Conservation (phyloP, 2,113 vertebrate species). For the Phalacrocorax brasilianus region DNA sequence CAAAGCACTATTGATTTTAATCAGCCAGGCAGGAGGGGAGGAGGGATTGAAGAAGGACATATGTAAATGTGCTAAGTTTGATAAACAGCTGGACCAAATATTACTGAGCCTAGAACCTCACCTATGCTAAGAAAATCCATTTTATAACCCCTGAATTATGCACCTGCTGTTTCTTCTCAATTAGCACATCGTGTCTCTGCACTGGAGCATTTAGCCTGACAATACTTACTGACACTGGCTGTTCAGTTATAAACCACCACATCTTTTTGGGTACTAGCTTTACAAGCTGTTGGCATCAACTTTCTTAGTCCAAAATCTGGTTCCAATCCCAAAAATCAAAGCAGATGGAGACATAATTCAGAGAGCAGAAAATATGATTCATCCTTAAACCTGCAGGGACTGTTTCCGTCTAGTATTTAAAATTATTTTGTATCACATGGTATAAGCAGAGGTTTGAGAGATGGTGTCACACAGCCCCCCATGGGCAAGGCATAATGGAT, state of each 20-base stretch:
- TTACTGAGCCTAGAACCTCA: constrained; percentile 5
- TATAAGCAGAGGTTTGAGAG: background rate
- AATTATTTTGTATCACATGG: constrained; percentile 5
- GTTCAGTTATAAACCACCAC: background rate
- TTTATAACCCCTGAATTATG: background rate
- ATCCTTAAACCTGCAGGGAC: background rate
- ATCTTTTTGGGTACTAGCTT: background rate
- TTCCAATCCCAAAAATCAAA: background rate
- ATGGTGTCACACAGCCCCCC: background rate
- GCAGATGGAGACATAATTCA: constrained; percentile 14
- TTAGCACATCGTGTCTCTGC: background rate
- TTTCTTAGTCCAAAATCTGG: background rate
- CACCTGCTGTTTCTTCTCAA: background rate
- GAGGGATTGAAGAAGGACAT: constrained; percentile 19
- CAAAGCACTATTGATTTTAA: constrained; percentile 61
- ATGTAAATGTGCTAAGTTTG: constrained; percentile 32
- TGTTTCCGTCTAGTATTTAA: constrained; percentile 1
- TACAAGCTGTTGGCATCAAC: background rate
- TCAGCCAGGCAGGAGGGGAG: background rate
- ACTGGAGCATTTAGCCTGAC: background rate
- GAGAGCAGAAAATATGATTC: constrained; percentile 3
- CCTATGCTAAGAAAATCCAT: background rate
- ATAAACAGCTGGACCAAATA: background rate
- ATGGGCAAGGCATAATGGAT: background rate
- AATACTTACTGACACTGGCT: background rate